phyloP scores from a whole-genome alignment of 2,113 vertebrate species.

The Ceuthmochares aereus region DNA sequence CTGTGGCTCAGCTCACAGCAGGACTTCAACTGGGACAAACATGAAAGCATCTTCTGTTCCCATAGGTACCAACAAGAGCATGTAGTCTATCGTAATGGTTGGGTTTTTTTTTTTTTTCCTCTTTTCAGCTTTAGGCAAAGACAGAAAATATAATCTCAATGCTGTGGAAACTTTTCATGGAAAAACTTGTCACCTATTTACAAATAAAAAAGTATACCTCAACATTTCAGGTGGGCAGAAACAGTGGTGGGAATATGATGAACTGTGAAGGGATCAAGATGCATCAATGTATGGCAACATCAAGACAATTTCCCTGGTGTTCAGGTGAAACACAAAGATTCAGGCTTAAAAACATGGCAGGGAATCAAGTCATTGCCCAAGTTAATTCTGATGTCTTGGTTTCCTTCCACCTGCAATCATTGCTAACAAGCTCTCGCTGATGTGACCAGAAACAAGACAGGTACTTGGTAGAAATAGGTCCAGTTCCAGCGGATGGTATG shows the following conservation, averaged over 20 bases:
- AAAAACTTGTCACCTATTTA: background rate
- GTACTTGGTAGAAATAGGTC: background rate
- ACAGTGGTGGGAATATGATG: background rate
- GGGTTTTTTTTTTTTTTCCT: background rate
- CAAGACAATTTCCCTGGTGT: background rate
- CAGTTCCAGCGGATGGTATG: background rate
- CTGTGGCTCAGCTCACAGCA: background rate
- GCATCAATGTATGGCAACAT: background rate
- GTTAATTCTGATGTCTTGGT: background rate
- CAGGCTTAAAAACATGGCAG: background rate
- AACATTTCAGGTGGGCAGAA: background rate
- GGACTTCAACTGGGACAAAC: background rate
- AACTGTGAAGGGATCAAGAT: background rate
- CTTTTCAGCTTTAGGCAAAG: background rate
- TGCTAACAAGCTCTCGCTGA: background rate
- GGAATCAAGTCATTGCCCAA: background rate
- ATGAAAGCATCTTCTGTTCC: background rate
- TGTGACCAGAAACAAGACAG: background rate
- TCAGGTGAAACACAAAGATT: background rate
- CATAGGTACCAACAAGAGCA: background rate
- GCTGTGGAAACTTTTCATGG: background rate
- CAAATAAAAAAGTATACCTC: background rate
- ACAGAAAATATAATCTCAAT: background rate
- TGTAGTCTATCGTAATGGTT: background rate
- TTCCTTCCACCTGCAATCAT: background rate